Conservation (phyloP, 2,888 invertebrate species). For the Labia minor region DNA sequence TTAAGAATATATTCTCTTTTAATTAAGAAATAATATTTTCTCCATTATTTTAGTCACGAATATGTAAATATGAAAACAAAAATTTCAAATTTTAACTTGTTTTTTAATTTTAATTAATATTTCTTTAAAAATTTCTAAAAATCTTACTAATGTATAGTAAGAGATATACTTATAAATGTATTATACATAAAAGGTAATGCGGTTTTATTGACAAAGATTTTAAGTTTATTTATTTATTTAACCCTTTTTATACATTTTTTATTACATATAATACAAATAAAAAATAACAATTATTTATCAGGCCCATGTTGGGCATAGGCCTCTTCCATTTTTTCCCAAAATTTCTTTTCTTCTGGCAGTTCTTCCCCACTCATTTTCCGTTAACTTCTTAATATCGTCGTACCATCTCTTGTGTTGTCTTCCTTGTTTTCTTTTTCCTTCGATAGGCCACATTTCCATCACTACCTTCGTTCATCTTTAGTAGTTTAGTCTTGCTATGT, state of each 20-base stretch:
- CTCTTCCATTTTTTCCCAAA: background rate
- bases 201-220: background rate
- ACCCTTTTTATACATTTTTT: too few species aligned
- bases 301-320: conserved; percentile 1
- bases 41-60: too few species aligned
- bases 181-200: too few species aligned
- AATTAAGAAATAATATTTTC: too few species aligned
- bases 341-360: background rate
- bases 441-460: background rate
- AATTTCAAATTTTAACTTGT: too few species aligned
- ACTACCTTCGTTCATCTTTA: background rate
- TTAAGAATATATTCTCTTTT: too few species aligned
- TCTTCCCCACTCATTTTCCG: background rate
- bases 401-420: background rate
- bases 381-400: background rate
- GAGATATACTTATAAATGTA: too few species aligned
- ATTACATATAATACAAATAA: too few species aligned
- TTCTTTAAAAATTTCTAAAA: too few species aligned
- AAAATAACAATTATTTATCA: background rate
- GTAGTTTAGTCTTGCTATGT: background rate
- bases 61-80: too few species aligned
- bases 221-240: background rate
- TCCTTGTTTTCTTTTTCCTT: background rate
- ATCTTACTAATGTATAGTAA: too few species aligned
- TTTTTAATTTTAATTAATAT: too few species aligned